Conservation (phyloP, 2,888 invertebrate genomes). For the Thymelicus sylvestris region DNA sequence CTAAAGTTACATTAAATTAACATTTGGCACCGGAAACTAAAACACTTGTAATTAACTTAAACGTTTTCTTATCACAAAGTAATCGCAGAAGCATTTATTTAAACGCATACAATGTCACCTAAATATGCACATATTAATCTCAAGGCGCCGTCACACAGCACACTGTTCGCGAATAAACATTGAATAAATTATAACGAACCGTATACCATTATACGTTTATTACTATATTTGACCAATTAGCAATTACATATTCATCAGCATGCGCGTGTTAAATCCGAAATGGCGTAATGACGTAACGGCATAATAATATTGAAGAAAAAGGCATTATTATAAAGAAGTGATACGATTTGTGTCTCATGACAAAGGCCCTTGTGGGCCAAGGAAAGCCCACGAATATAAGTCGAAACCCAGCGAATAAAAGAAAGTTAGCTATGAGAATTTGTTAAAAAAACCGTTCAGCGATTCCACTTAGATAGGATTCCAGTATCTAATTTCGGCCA, state of each 20-base stretch:
- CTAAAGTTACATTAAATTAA: too few species aligned
- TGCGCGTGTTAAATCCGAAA: constrained; percentile 14
- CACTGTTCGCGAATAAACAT: background rate
- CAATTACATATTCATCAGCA: constrained; percentile 27
- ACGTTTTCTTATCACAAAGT: constrained; percentile 3
- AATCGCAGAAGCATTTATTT: background rate
- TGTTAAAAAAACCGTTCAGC: too few species aligned
- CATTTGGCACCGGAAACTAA: too few species aligned
- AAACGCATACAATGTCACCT: constrained; percentile 6
- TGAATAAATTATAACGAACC: constrained; percentile 20
- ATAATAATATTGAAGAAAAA: background rate
- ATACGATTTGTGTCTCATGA: too few species aligned
- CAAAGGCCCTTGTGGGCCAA: too few species aligned
- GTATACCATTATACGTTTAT: constrained; percentile 8
- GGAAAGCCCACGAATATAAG: too few species aligned
- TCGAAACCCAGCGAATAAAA: too few species aligned
- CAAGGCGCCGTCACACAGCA: constrained; percentile 8
- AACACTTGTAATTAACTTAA: background rate
- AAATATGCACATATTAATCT: constrained; percentile 13
- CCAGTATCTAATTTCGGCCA: too few species aligned
- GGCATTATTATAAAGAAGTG: background rate
- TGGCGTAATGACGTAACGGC: constrained; percentile 12
- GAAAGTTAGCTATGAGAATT: too few species aligned
- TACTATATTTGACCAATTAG: constrained; percentile 24
- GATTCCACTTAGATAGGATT: too few species aligned